Evolutionary conservation across 2,113 vertebrate species (phyloP), one percentile per base, ranked within the genome.

Genomic region (Gallinago media): DNA sequence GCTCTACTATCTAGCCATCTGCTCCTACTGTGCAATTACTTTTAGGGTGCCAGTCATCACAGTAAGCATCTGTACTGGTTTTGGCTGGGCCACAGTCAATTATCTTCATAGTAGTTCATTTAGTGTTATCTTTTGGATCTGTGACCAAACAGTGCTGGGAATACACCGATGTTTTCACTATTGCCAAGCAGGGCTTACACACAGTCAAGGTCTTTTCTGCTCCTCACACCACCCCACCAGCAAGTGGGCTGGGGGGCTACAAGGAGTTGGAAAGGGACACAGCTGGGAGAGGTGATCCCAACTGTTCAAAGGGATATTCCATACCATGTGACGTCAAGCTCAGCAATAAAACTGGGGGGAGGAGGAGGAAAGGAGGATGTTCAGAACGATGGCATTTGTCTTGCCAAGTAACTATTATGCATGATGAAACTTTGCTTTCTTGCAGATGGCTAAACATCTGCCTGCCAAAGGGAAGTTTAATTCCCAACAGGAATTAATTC

Each of bases 321-420:
- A 52, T 2, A 32, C 40, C 7, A 7, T 11, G 8, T 2, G 29
- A 29, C 1, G 1, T 15, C 50, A 12, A 15, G 40, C 40, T 38
- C 42, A 20, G 40, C 63, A 42, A 21, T 2, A 23, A 21, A 12
- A 34, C 31, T 42, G 17, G 11, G 8, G 22, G 26, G 36, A 65
- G 32, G 4, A 55, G 8, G 13, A 54, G 15, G 26, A 34, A 52
- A 14, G 8, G 19, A 13, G 25, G 17, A 44, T 5, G 16, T 62
- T 40, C 0, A 0, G 55, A 61, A 25, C 7, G 9, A 42, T 19
- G 66, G 25, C 1, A 0, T 29, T 42, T 34, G 25, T 29, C 31
- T 61, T 61, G 34, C 44, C 31, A 61, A 50, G 54, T 27, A 27
- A 70, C 19, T 2, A 17, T 40, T 18, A 59, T 0, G 1, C 6